phyloP scores from a whole-genome alignment of 1,140 invertebrate genomes.

The Magallana ariakensis region DNA sequence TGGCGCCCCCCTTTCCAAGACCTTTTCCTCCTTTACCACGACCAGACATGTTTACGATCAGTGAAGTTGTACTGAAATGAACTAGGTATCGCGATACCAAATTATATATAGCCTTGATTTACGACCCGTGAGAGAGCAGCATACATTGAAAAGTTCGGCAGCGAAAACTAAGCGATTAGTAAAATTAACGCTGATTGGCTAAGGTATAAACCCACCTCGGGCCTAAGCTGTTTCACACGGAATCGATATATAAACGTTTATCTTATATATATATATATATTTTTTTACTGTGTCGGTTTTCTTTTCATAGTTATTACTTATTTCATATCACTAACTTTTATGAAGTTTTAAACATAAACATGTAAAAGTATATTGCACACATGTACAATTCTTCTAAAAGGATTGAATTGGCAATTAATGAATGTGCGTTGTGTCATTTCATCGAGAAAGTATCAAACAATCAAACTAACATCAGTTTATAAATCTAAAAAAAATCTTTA shows the following conservation, averaged over 20 bases:
- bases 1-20: constrained; percentile 80
- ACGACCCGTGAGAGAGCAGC: neutral
- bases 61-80: constrained; percentile 72
- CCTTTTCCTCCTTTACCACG: constrained; percentile 81
- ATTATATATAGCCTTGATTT: neutral
- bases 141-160: neutral
- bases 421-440: neutral
- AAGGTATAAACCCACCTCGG: neutral
- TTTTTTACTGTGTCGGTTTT: neutral
- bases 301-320: neutral
- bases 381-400: constrained; percentile 83
- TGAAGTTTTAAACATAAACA: neutral
- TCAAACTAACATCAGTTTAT: too few relatives aligned
- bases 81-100: constrained; percentile 79
- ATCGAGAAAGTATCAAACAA: too few relatives aligned
- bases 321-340: neutral
- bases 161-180: too few relatives aligned
- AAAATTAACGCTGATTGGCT: neutral
- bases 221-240: too few relatives aligned
- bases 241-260: neutral
- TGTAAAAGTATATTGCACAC: constrained; percentile 81
- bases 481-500: too few relatives aligned
- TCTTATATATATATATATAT: neutral
- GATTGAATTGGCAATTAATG: neutral
- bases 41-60: constrained; percentile 75